Evolutionary conservation across 2,797 vertebrate species (phyloP).

Genomic region (Lophura swinhoii): DNA sequence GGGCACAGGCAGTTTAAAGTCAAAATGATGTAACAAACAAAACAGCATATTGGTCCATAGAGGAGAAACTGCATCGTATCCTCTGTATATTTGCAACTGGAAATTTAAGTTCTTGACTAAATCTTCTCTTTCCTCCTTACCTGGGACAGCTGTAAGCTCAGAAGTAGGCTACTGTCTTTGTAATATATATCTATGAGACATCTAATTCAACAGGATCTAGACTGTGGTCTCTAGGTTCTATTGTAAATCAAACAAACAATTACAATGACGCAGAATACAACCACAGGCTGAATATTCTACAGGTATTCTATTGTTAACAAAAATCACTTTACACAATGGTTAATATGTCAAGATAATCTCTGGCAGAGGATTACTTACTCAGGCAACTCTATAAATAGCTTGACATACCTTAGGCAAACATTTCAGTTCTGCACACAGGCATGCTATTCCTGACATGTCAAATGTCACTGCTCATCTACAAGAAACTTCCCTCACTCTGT

Average conservation of each 20-base stretch:
- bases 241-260: constrained; percentile 38
- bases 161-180: not conserved
- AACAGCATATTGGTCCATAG: accelerated
- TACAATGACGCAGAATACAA: not conserved
- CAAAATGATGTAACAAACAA: not conserved
- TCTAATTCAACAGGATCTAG: constrained; percentile 25
- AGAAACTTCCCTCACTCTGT: not conserved
- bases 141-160: not conserved
- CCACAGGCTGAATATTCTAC: not conserved
- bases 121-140: not conserved
- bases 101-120: not conserved
- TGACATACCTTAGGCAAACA: not conserved
- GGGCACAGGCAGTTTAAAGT: not conserved
- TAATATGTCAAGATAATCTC: constrained; percentile 28
- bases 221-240: not conserved
- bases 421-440: not conserved
- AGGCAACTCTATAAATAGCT: not conserved
- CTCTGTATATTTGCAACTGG: not conserved
- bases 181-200: not conserved
- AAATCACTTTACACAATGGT: constrained; percentile 16
- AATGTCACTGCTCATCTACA: constrained; percentile 16
- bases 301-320: constrained; percentile 50
- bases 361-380: not conserved
- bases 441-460: not conserved
- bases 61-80: not conserved